phyloP scores from a whole-genome alignment of 2,113 vertebrate species.

The Trichomycterus rosablanca region DNA sequence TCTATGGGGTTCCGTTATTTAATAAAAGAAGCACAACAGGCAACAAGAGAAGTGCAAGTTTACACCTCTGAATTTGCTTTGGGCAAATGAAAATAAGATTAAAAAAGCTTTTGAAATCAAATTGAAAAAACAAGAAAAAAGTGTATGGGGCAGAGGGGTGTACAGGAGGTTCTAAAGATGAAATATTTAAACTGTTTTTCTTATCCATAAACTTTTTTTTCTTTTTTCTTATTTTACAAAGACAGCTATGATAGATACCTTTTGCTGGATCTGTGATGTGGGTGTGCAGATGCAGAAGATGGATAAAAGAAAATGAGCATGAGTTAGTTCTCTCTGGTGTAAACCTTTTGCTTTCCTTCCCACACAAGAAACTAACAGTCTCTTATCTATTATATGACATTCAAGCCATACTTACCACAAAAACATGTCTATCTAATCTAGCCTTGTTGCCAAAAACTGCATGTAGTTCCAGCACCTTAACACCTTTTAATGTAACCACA shows the following conservation, averaged over 20 bases:
- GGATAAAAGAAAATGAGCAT: constrained; percentile 45
- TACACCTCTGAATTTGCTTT: constrained; percentile 62
- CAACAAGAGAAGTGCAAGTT: constrained; percentile 50
- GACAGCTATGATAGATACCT: constrained; percentile 49
- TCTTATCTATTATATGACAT: constrained; percentile 27
- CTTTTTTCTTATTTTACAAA: constrained; percentile 50
- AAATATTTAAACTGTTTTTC: constrained; percentile 48
- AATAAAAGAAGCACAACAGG: constrained; percentile 42
- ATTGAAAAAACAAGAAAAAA: constrained; percentile 61
- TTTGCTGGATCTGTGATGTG: constrained; percentile 48
- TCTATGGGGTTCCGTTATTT: constrained; percentile 42
- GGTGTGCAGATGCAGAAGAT: constrained; percentile 52
- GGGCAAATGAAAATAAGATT: constrained; percentile 57
- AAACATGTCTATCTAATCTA: constrained; percentile 17
- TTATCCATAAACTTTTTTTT: constrained; percentile 51
- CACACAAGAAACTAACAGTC: constrained; percentile 19
- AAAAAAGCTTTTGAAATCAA: constrained; percentile 56
- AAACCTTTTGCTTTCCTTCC: constrained; percentile 26
- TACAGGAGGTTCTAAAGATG: constrained; percentile 31
- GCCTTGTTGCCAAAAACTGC: constrained; percentile 15
- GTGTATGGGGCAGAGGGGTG: constrained; percentile 24
- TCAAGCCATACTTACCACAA: constrained; percentile 23
- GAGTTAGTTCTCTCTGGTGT: constrained; percentile 4
- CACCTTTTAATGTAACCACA: constrained; percentile 18
- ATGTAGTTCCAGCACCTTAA: background rate